Evolutionary conservation across 2,888 invertebrate genomes (phyloP), one percentile per base, ranked within the genome.

Genomic region (Chromoteleia sp.): DNA sequence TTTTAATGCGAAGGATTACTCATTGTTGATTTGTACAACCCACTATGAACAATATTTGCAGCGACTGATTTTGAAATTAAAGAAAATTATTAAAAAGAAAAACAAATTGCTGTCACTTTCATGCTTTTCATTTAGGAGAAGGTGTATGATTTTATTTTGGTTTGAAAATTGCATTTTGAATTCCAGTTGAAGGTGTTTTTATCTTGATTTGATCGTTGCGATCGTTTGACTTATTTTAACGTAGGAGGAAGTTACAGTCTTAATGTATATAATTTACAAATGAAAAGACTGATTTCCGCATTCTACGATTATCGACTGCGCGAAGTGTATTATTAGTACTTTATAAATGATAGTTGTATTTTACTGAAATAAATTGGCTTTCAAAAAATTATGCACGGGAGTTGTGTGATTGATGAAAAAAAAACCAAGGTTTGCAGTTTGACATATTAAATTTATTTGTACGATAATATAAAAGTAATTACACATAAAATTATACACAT

Each of bases 1-100:
- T 91, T 90, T 87, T 82, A 1, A 83, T 52, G 52, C 50, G 33
- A 36, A 48, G 1, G 30, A 39, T 67, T 29, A 56, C 39, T 67
- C 39, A 33, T 50, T 48, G 70, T 63, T 63, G 68, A 61, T 63
- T 63, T 70, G 25, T 63, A 48, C 17, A 54, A 59, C 63, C 7
- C 30, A 59, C 59, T 52, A 30, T 43, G 29, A 71, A 71, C 25
- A 56, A 43, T 21, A 56, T 43, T 68, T 68, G 17, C 58, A 54
- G 14, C 30, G 39, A 6, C 39, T 52, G 21, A 52, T 39, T 74
- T 74, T 63, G 58, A 33, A 70, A 70, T 70, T 58, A 33, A 68
- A 58, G 36, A 45, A 10, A 5, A 65, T 39, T 52, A 39, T 36
- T 17, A 36, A 17, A 63, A 61, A 45, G 10, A 10, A n/a, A 39